Percentiles rank a stretch among this genome's conserved stretches.
Conservation (phyloP, 2,113 vertebrate species). For the Phoxinus phoxinus region DNA sequence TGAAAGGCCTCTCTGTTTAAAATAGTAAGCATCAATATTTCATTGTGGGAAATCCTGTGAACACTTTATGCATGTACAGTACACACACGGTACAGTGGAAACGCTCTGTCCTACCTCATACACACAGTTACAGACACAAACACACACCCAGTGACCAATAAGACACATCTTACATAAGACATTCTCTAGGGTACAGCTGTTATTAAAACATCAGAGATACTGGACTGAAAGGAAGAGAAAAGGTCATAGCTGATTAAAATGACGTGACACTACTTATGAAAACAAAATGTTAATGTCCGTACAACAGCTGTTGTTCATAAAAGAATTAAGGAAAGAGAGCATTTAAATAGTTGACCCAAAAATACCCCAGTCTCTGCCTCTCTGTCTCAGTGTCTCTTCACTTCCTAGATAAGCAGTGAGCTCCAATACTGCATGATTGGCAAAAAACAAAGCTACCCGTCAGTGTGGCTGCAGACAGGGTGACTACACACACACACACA, state of each 20-base stretch:
- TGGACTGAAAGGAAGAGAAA: conserved; percentile 12
- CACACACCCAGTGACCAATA: conserved; percentile 33
- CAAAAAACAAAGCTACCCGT: conserved; percentile 28
- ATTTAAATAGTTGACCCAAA: conserved; percentile 7
- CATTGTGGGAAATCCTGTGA: conserved; percentile 31
- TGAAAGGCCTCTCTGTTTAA: conserved; percentile 24
- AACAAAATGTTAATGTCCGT: conserved; percentile 18
- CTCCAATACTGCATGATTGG: conserved; percentile 36
- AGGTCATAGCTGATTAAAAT: background rate
- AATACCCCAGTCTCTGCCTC: conserved; percentile 16
- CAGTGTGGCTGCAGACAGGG: conserved; percentile 34
- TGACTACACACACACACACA: background rate
- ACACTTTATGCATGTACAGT: background rate
- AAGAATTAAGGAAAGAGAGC: background rate
- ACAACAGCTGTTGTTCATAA: conserved; percentile 9
- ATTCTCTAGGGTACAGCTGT: conserved; percentile 14
- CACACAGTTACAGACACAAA: conserved; percentile 26
- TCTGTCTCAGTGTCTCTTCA: conserved; percentile 27
- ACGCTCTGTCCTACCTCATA: background rate
- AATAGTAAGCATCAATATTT: conserved; percentile 41
- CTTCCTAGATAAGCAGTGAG: conserved; percentile 15
- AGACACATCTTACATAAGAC: conserved; percentile 18
- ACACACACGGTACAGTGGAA: background rate
- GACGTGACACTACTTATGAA: background rate
- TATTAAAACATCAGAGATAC: conserved; percentile 5